These are phyloP conservation scores for Calliopum simillimum DNA, from an alignment of 2,888 invertebrate species.

Conservation along the genomic window DNA sequence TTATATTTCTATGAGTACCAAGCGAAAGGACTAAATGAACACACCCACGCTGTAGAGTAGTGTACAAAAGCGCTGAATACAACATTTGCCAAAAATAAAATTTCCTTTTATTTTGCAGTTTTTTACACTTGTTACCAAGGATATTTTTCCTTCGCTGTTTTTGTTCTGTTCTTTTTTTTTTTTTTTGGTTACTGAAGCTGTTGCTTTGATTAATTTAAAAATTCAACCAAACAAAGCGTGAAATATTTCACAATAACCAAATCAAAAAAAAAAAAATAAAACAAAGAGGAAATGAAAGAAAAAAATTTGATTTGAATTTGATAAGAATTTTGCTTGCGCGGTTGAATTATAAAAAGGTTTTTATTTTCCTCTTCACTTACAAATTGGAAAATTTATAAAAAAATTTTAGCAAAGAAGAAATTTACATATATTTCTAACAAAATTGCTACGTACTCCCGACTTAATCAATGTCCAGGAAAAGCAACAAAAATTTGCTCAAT, in stretches of 20 bases:
- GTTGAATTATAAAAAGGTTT: too few relatives aligned
- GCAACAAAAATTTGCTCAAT: too few relatives aligned
- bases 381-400: neutral
- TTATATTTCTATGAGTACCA: too few relatives aligned
- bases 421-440: neutral
- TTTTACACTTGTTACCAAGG: too few relatives aligned
- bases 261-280: neutral
- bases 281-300: conserved; percentile 21
- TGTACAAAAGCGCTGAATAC: too few relatives aligned
- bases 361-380: too few relatives aligned
- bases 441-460: neutral
- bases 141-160: too few relatives aligned
- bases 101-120: too few relatives aligned
- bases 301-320: conserved; percentile 47
- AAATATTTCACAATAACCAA: neutral
- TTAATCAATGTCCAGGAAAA: neutral
- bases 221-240: neutral
- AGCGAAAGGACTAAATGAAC: too few relatives aligned
- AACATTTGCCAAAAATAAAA: too few relatives aligned
- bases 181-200: neutral
- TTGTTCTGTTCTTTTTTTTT: too few relatives aligned
- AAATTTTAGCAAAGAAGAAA: neutral
- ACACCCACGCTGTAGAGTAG: too few relatives aligned
- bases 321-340: conserved; percentile 30
- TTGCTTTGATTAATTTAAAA: conserved; percentile 24